A percentile compares a stretch with the other conserved stretches of the same genome.
phyloP scores from a whole-genome alignment of 2,113 vertebrate species.

The Zosterops borbonicus region DNA sequence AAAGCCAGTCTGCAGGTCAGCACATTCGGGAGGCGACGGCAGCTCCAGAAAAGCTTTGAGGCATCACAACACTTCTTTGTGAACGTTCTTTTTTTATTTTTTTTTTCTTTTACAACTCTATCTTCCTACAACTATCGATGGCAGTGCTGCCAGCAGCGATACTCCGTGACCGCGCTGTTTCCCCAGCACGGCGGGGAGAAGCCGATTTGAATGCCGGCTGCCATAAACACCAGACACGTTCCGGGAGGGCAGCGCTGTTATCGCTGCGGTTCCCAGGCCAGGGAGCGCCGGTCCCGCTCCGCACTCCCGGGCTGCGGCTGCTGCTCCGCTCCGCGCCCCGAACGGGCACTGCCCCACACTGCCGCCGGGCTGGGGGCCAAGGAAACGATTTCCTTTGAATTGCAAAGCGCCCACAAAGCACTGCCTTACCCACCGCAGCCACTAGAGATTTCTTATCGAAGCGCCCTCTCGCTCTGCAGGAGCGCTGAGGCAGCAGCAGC shows the following conservation, averaged over 20 bases:
- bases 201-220: background rate
- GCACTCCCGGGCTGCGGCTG: background rate
- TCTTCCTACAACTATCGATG: background rate
- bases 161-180: background rate
- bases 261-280: background rate
- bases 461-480: background rate
- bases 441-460: background rate
- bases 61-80: background rate
- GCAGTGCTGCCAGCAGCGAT: background rate
- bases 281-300: background rate
- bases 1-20: constrained; percentile 21
- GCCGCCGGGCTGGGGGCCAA: background rate
- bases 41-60: background rate
- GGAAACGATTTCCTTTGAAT: background rate
- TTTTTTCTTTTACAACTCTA: background rate
- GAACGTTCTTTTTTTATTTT: background rate
- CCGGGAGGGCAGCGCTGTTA: background rate
- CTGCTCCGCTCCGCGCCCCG: background rate
- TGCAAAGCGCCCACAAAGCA: background rate
- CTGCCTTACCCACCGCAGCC: constrained; percentile 13
- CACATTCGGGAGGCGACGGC: background rate
- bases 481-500: background rate
- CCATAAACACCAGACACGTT: background rate
- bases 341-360: background rate
- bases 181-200: background rate